Conservation (phyloP, 2,797 vertebrate genomes). For the Urocyon cinereoargenteus region DNA sequence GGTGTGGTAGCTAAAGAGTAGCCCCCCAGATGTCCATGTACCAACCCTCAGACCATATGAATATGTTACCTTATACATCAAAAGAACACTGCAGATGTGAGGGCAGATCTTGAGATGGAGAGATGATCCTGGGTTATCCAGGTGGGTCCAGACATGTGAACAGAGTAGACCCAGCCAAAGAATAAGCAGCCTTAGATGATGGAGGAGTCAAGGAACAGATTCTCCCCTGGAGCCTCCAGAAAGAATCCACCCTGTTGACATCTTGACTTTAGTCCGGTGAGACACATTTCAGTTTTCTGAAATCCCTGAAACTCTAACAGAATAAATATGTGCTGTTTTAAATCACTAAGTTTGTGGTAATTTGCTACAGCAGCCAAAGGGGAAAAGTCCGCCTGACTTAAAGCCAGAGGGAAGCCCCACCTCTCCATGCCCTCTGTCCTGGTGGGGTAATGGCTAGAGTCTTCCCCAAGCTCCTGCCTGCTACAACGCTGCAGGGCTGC, state of each 20-base stretch:
- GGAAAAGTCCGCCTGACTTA: not conserved
- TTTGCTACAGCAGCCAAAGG: not conserved
- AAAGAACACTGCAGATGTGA: not conserved
- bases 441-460: no score
- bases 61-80: not conserved
- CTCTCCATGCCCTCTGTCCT: not conserved
- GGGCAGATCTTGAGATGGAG: not conserved
- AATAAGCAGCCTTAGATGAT: not conserved
- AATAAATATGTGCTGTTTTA: not conserved
- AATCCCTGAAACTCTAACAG: not conserved
- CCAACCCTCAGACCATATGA: not conserved
- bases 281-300: not conserved
- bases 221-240: not conserved
- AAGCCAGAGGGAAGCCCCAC: not conserved
- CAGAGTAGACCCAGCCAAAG: accelerated
- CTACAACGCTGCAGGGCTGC: not conserved
- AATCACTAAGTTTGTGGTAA: not conserved
- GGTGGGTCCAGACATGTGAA: not conserved
- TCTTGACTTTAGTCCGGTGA: not conserved
- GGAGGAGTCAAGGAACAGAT: not conserved
- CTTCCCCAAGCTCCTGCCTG: not conserved
- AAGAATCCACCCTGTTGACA: not conserved
- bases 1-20: not conserved
- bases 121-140: not conserved
- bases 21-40: accelerated